Evolutionary conservation across 2,113 vertebrate genomes (phyloP).

Genomic region (Aplodontia rufa): DNA sequence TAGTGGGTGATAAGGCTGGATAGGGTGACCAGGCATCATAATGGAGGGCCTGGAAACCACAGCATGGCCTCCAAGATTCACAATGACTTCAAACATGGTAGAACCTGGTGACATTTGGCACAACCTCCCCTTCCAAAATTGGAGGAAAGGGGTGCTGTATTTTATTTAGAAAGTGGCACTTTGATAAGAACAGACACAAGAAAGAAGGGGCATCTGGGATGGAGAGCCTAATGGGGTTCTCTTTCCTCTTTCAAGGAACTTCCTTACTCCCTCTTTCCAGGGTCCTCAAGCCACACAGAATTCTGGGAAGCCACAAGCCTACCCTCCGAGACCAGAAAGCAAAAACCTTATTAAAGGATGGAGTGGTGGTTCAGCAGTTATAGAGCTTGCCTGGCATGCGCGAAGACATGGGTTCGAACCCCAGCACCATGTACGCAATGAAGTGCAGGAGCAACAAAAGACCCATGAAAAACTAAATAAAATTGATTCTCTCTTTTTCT

Average conservation of each 20-base stretch:
- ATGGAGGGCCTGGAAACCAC: neutral
- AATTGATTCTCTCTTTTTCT: too few species aligned
- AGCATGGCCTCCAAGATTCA: neutral
- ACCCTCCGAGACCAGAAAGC: neutral
- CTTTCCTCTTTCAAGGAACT: neutral
- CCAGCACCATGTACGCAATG: too few species aligned
- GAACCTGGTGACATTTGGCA: neutral
- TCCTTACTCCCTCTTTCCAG: neutral
- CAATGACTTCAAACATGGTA: neutral
- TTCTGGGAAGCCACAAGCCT: neutral
- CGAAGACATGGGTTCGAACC: too few species aligned
- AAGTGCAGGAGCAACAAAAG: too few species aligned
- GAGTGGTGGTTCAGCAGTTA: too few species aligned
- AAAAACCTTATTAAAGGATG: neutral
- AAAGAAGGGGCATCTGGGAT: neutral
- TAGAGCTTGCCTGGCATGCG: too few species aligned
- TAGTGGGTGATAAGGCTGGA: accelerated
- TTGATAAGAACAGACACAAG: neutral
- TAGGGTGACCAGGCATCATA: neutral
- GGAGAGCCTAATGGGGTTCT: neutral
- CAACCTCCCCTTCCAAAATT: neutral
- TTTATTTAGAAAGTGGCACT: neutral
- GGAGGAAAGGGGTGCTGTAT: neutral
- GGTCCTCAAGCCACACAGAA: neutral
- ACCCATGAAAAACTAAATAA: too few species aligned